Evolutionary conservation across 1,140 invertebrate genomes (phyloP).

Genomic region (Pseudomyrmex dendroicus): DNA sequence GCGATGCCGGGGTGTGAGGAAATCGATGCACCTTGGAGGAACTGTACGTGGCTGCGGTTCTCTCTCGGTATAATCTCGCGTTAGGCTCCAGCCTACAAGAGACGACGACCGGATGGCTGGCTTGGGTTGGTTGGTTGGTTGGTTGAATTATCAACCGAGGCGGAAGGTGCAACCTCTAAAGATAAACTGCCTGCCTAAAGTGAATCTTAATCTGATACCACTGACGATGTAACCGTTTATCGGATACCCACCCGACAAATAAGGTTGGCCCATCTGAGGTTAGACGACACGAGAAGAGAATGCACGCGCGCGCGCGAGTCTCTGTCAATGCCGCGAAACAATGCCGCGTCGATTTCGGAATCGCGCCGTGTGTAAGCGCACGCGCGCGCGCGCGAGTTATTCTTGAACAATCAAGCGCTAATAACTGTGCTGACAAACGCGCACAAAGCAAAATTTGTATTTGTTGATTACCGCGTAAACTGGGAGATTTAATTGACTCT

Average conservation of each 20-base stretch:
- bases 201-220: constrained; percentile 77
- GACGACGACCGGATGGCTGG: constrained; percentile 56
- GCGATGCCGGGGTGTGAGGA: constrained; percentile 75
- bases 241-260: constrained; percentile 57
- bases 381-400: neutral
- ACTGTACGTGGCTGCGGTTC: constrained; percentile 33
- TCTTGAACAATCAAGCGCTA: constrained; percentile 10
- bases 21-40: constrained; percentile 84
- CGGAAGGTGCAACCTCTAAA: constrained; percentile 82
- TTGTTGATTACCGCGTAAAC: constrained; percentile 3
- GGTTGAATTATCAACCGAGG: constrained; percentile 83
- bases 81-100: constrained; percentile 57
- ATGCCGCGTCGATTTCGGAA: constrained; percentile 15
- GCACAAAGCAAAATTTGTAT: constrained; percentile 18
- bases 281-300: constrained; percentile 19
- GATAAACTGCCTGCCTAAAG: constrained; percentile 77
- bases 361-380: neutral
- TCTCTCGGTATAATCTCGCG: constrained; percentile 64
- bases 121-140: constrained; percentile 51
- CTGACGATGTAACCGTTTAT: constrained; percentile 72
- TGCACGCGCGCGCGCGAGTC: neutral
- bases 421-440: neutral
- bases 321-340: constrained; percentile 12
- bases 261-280: constrained; percentile 40
- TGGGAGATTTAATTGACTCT: neutral